phyloP scores from a whole-genome alignment of 2,888 invertebrate species.

The Gari tellinella region DNA sequence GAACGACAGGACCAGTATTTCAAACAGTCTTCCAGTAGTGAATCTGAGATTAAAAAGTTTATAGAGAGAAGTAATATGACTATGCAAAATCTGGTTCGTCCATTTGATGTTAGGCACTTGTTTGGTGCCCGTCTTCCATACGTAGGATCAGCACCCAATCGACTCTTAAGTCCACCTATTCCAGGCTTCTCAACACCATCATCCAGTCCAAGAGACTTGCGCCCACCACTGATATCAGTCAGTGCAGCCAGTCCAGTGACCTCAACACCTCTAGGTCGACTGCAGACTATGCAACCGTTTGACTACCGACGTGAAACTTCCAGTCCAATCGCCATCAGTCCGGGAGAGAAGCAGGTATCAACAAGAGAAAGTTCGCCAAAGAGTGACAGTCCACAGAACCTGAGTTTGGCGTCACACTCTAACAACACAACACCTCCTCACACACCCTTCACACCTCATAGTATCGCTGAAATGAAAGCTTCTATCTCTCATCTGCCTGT shows the following conservation, averaged over 20 bases:
- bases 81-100: constrained; percentile 79
- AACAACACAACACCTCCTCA: constrained; percentile 69
- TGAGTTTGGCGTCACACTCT: constrained; percentile 70
- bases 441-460: constrained; percentile 65
- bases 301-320: constrained; percentile 89
- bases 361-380: constrained; percentile 62
- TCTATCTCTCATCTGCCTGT: constrained; percentile 51
- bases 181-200: constrained; percentile 70
- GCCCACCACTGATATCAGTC: constrained; percentile 69
- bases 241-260: constrained; percentile 86
- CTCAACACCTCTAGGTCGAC: constrained; percentile 92
- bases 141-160: constrained; percentile 68
- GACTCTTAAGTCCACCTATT: constrained; percentile 73
- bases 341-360: constrained; percentile 59
- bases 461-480: constrained; percentile 50
- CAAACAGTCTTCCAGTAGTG: constrained; percentile 81
- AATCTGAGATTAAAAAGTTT: constrained; percentile 87
- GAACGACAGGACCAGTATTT: constrained; percentile 78
- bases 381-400: constrained; percentile 75
- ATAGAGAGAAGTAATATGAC: constrained; percentile 86
- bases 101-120: constrained; percentile 78
- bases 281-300: constrained; percentile 98
- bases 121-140: constrained; percentile 74
- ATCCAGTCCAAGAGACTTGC: constrained; percentile 60
- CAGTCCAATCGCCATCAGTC: constrained; percentile 67